Evolutionary conservation across 2,797 vertebrate genomes (phyloP).

Genomic region (Tadarida brasiliensis): DNA sequence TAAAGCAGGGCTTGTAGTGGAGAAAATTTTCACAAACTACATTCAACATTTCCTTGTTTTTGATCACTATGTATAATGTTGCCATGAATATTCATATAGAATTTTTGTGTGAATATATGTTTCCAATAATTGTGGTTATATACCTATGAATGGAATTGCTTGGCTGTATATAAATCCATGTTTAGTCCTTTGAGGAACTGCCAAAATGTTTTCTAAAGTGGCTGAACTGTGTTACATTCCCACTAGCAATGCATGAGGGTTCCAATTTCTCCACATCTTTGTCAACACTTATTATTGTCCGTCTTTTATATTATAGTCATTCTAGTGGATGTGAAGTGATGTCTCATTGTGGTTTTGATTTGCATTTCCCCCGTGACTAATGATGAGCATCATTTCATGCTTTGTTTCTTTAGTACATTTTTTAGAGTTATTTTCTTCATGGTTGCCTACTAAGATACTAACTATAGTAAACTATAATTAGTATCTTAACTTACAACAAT

Average conservation of each 20-base stretch:
- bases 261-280: background rate
- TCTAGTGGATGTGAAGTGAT: background rate
- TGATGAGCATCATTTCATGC: background rate
- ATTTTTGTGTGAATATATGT: background rate
- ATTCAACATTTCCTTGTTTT: background rate
- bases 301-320: background rate
- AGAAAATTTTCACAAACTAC: background rate
- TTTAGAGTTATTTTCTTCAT: slow-evolving; percentile 12
- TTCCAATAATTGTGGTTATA: background rate
- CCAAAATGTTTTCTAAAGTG: background rate
- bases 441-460: background rate
- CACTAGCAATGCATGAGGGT: background rate
- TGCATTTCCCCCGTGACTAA: background rate
- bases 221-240: background rate
- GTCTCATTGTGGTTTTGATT: background rate
- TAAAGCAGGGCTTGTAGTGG: background rate
- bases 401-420: background rate
- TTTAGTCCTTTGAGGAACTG: background rate
- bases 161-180: background rate
- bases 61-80: background rate
- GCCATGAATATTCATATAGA: background rate
- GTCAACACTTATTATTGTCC: background rate
- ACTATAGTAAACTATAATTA: background rate
- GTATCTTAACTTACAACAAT: background rate
- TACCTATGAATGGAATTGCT: background rate